Evolutionary conservation across 2,113 vertebrate genomes (phyloP).

Genomic region (Castor canadensis): DNA sequence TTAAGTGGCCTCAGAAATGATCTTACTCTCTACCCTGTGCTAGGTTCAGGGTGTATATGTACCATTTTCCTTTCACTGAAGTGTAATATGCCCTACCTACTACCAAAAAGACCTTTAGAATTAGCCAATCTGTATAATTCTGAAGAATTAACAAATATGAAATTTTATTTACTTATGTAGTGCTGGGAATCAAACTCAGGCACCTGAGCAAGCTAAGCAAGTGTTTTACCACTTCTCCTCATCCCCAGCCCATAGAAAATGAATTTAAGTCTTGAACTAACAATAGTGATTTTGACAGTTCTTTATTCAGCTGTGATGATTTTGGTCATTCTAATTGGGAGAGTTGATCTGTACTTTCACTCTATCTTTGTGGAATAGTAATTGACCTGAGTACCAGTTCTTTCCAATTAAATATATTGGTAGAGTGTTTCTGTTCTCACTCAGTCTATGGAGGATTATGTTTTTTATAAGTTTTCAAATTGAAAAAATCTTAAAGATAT

Average conservation of each 20-base stretch:
- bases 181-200: background rate
- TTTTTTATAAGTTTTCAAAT: background rate
- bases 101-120: background rate
- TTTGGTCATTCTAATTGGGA: background rate
- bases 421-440: background rate
- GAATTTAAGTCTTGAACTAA: background rate
- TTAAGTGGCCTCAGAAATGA: background rate
- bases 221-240: no score
- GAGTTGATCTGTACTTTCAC: background rate
- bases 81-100: background rate
- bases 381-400: background rate
- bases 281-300: background rate
- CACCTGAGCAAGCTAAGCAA: background rate
- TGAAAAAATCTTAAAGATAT: conserved; percentile 12
- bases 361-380: background rate
- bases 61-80: background rate
- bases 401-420: background rate
- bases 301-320: background rate
- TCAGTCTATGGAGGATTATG: background rate
- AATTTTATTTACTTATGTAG: background rate
- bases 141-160: background rate
- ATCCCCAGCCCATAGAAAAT: no score
- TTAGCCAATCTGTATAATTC: background rate
- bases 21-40: background rate
- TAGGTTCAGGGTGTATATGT: background rate